Conservation (phyloP, 2,797 vertebrate species). For the Valencia hispanica region DNA sequence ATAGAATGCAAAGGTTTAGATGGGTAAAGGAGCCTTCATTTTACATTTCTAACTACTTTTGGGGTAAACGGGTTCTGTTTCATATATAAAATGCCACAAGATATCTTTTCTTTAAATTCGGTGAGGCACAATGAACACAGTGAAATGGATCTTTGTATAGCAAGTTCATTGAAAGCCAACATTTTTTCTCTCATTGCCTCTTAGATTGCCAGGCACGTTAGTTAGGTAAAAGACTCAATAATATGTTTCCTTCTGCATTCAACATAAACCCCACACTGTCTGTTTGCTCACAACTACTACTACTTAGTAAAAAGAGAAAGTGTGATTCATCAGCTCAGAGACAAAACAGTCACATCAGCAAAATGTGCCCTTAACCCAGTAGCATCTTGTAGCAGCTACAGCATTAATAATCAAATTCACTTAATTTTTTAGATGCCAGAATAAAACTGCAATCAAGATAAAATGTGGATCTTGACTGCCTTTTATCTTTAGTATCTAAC, state of each 20-base stretch:
- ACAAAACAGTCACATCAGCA: neutral
- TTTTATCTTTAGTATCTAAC: neutral
- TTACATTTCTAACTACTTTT: neutral
- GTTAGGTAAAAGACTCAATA: constrained; percentile 45
- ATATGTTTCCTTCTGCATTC: neutral
- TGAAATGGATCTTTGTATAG: neutral
- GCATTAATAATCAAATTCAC: neutral
- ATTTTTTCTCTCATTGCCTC: constrained; percentile 23
- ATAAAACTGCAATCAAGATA: neutral
- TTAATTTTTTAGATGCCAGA: neutral
- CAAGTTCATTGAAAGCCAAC: neutral
- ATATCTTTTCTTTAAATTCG: constrained; percentile 59
- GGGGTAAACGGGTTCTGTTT: constrained; percentile 21
- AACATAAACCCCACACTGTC: neutral
- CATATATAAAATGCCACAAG: constrained; percentile 29
- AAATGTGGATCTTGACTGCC: neutral
- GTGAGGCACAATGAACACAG: constrained; percentile 45
- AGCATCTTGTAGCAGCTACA: too few relatives aligned
- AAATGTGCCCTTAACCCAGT: neutral
- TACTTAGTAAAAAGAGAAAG: neutral
- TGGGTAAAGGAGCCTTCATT: neutral
- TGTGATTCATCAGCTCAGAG: neutral
- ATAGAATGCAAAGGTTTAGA: neutral
- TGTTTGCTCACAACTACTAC: neutral
- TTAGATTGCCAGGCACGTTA: constrained; percentile 48